phyloP scores from a whole-genome alignment of 2,113 vertebrate species.

The Lepisosteus osseus region DNA sequence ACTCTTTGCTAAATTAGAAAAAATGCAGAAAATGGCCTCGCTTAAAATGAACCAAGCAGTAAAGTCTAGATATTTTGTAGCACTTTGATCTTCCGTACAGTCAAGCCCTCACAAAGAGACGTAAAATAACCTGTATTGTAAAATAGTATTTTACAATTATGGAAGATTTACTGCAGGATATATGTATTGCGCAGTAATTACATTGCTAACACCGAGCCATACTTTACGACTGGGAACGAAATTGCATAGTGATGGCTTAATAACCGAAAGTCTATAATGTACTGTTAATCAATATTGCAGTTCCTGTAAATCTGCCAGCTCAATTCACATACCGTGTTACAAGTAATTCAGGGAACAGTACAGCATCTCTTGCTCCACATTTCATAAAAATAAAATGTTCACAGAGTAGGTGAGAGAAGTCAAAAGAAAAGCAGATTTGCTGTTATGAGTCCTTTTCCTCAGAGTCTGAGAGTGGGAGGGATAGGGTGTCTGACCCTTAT shows the following conservation, averaged over 20 bases:
- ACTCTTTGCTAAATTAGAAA: not conserved
- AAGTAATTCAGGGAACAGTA: not conserved
- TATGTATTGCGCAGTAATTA: constrained; percentile 7
- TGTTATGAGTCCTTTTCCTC: not conserved
- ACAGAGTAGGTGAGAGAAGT: not conserved
- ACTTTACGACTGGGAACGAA: constrained; percentile 8
- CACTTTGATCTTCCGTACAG: too few species aligned
- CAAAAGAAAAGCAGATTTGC: constrained; percentile 1
- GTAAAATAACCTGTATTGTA: not conserved
- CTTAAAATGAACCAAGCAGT: too few species aligned
- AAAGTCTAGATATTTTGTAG: too few species aligned
- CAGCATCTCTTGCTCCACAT: not conserved
- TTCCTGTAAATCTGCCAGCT: constrained; percentile 1
- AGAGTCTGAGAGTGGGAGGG: not conserved
- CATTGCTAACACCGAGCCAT: constrained; percentile 5
- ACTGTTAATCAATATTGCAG: constrained; percentile 9
- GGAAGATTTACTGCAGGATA: constrained; percentile 9
- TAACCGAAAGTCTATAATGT: constrained; percentile 16
- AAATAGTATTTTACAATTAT: not conserved
- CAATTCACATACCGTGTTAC: not conserved
- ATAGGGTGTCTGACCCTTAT: constrained; percentile 5
- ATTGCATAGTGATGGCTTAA: constrained; percentile 8
- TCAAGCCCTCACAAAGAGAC: not conserved
- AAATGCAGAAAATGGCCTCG: not conserved
- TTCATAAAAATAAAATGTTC: not conserved